phyloP scores from a whole-genome alignment of 2,797 vertebrate genomes.

The Lithobates sylvaticus region DNA sequence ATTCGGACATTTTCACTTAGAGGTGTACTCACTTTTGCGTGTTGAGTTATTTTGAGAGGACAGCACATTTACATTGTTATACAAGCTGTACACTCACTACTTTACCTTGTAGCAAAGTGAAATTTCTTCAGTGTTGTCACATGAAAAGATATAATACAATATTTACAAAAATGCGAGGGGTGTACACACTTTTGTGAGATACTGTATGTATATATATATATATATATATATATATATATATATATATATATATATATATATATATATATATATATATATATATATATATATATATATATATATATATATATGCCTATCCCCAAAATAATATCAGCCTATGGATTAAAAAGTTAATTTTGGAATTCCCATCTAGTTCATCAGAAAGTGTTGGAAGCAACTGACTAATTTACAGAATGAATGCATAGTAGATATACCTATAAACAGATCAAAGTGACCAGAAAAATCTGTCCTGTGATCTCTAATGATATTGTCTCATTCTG shows the following conservation, averaged over 20 bases:
- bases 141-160: too few relatives aligned
- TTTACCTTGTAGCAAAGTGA: too few relatives aligned
- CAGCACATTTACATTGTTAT: too few relatives aligned
- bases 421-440: conserved; percentile 76
- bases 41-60: too few relatives aligned
- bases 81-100: too few relatives aligned
- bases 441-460: conserved; percentile 89
- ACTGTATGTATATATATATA: too few relatives aligned
- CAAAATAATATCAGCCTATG: background rate
- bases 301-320: background rate
- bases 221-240: conserved; percentile 66
- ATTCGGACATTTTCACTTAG: too few relatives aligned
- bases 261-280: conserved; percentile 36
- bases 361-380: background rate
- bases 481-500: conserved; percentile 94
- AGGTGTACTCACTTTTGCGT: too few relatives aligned
- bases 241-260: background rate
- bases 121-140: too few relatives aligned
- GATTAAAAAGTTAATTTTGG: background rate
- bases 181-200: too few relatives aligned
- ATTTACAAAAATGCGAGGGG: too few relatives aligned
- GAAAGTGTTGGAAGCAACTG: too few relatives aligned
- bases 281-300: conserved; percentile 64
- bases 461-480: conserved; percentile 91
- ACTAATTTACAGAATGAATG: conserved; percentile 62